Evolutionary conservation across 2,888 invertebrate species (phyloP).

Genomic region (Melanophora roralis): DNA sequence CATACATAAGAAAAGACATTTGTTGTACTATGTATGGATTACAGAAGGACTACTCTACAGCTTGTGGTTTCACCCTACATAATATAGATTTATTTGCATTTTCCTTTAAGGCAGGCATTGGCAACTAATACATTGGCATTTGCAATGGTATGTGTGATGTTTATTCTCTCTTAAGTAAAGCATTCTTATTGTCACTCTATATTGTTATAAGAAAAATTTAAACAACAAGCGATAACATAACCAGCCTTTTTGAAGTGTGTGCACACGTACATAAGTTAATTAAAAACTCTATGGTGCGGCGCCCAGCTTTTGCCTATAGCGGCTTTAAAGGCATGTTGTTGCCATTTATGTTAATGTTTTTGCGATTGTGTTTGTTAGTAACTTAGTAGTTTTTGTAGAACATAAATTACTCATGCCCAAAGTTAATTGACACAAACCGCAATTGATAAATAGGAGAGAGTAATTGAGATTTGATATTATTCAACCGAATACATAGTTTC

Average conservation of each 20-base stretch:
- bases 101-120: constrained; percentile 45
- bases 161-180: no score
- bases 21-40: constrained; percentile 9
- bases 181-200: no score
- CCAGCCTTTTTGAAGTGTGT: no score
- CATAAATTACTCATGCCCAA: constrained; percentile 58
- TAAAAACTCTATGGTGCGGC: no score
- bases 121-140: neutral
- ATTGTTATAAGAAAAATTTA: no score
- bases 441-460: constrained; percentile 49
- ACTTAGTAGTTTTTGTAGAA: constrained; percentile 21
- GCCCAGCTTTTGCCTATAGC: no score
- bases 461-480: constrained; percentile 61
- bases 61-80: constrained; percentile 50
- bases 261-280: no score
- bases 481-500: constrained; percentile 42
- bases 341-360: neutral
- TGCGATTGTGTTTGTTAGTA: neutral
- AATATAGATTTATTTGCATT: constrained; percentile 58
- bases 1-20: neutral
- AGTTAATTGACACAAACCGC: constrained; percentile 62
- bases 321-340: constrained; percentile 30
- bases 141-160: neutral
- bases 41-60: constrained; percentile 37
- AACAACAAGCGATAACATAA: no score